These are phyloP conservation scores for Brachionus plicatilis DNA, from an alignment of 1,140 invertebrate species.

Conservation along the genomic window DNA sequence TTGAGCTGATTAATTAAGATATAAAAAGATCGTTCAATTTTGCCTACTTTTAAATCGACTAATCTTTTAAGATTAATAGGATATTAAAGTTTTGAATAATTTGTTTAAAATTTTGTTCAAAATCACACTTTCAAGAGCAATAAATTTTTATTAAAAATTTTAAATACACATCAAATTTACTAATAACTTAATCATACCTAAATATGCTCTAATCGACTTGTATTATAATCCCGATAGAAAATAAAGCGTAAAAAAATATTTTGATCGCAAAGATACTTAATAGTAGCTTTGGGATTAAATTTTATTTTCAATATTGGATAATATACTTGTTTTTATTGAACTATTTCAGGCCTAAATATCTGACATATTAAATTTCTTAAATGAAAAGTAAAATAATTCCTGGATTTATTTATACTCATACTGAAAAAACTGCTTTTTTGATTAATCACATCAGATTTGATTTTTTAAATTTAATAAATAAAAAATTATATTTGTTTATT, in stretches of 20 bases:
- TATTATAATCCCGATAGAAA: neutral
- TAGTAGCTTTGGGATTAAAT: neutral
- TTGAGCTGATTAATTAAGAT: constrained; percentile 7
- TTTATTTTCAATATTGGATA: neutral
- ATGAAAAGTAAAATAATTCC: neutral
- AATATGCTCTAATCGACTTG: neutral
- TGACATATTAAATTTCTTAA: neutral
- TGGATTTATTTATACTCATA: neutral
- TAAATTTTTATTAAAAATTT: neutral
- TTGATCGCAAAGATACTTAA: neutral
- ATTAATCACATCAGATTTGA: neutral
- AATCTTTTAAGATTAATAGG: neutral
- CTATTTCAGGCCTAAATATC: neutral
- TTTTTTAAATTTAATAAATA: neutral
- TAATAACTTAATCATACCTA: neutral
- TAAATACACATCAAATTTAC: neutral
- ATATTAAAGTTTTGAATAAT: neutral
- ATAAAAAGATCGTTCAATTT: neutral
- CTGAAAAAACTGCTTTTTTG: neutral
- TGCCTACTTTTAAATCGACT: neutral
- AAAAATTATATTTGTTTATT: neutral
- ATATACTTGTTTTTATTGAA: neutral
- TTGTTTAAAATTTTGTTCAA: neutral
- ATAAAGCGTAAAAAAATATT: neutral
- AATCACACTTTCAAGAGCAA: constrained; percentile 3